Evolutionary conservation across 2,888 invertebrate species (phyloP), one percentile per base, ranked within the genome.

Genomic region (Thereva unica): DNA sequence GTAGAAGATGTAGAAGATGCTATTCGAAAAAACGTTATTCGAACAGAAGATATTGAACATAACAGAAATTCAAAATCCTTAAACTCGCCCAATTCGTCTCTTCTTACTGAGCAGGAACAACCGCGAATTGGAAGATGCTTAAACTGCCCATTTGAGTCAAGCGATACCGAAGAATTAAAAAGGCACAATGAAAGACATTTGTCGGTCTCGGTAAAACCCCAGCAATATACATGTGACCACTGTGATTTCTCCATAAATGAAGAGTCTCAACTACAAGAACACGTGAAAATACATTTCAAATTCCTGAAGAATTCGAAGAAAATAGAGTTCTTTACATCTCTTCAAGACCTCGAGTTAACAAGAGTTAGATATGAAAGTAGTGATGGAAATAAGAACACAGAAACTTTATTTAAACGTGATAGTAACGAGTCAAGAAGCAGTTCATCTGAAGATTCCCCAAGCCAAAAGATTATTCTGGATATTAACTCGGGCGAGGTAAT

Each of bases 161-260:
- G 85, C 61, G 85, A 91, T 8, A 85, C 87, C 71, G 90, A 91
- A 73, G 87, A 89, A 3, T 84, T 92, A 34, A 87, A 86, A 70
- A 88, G 88, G 74, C 95, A 95, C 78, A 84, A 89, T 71, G 86
- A 87, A 75, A 85, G 90, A 68, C 94, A 95, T 76, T 45, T 37
- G 44, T 42, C 45, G 35, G 44, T 6, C 68, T 70, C 5, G 78
- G 79, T 0, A 80, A 82, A 55, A 86, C 23, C 23, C 23, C 23
- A 23, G 23, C 23, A 86, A 69, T 86, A 87, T 74, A 86, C 86
- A 71, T 95, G 95, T 80, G 86, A 89, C 34, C 89, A 90, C 77
- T 95, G 95, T 78, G 64, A 93, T 80, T 90, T 91, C 77, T 88
- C 89, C 35, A 90, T 90, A 37, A 85, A 87, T 4, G 90, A 91